Conservation (phyloP, 2,888 invertebrate genomes). For the Germaria angustata region DNA sequence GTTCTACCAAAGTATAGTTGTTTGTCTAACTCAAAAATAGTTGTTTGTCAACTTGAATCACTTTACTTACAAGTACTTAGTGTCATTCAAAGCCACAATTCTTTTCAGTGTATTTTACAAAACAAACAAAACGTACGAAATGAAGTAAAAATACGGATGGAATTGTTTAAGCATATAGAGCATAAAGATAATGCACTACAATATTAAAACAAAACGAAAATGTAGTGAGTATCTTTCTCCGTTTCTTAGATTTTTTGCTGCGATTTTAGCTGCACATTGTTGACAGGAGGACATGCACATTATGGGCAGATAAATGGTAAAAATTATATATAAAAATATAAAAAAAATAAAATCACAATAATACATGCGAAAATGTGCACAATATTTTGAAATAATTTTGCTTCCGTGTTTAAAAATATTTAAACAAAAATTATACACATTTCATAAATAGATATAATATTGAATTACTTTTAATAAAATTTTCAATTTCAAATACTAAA, state of each 20-base stretch:
- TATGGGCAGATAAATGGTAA: slow-evolving; percentile 58
- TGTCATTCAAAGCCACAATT: slow-evolving; percentile 31
- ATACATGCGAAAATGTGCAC: slow-evolving; percentile 3
- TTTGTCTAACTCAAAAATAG: too few relatives aligned
- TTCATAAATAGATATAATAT: background rate
- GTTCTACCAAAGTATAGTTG: too few relatives aligned
- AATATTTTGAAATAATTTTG: slow-evolving; percentile 37
- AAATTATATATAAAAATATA: slow-evolving; percentile 1
- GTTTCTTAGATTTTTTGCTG: slow-evolving; percentile 4
- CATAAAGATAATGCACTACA: slow-evolving; percentile 58
- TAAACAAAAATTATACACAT: background rate
- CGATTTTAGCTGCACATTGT: slow-evolving; percentile 48
- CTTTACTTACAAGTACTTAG: background rate
- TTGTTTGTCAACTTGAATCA: background rate
- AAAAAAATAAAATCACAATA: background rate
- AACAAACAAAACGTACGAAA: slow-evolving; percentile 39
- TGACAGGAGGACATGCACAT: slow-evolving; percentile 58
- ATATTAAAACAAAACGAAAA: slow-evolving; percentile 41
- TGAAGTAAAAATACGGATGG: slow-evolving; percentile 54
- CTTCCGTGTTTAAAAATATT: slow-evolving; percentile 60
- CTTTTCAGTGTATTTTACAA: slow-evolving; percentile 29
- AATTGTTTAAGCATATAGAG: slow-evolving; percentile 61
- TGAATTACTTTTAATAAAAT: too few relatives aligned
- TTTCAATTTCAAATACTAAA: too few relatives aligned
- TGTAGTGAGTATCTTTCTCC: background rate